Evolutionary conservation across 2,797 vertebrate species (phyloP).

Genomic region (Protonibea diacanthus): DNA sequence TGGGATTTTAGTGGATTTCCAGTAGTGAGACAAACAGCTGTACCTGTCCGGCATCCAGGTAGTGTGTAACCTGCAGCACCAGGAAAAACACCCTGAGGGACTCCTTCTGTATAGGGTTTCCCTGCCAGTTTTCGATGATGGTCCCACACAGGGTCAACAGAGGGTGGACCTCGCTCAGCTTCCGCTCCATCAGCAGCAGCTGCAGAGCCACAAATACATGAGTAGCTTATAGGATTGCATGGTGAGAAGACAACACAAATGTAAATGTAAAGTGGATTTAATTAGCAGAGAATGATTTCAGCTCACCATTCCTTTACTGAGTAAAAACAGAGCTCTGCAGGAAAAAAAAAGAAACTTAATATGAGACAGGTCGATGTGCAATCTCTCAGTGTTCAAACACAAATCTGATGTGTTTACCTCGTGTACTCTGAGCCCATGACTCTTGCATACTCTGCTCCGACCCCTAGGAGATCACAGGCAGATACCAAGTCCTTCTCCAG

Average conservation of each 20-base stretch:
- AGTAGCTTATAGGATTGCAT: neutral
- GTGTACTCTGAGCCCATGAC: constrained; percentile 96
- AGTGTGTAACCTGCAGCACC: constrained; percentile 94
- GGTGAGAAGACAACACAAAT: constrained; percentile 6
- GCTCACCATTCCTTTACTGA: constrained; percentile 93
- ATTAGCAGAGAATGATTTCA: neutral
- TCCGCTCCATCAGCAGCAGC: constrained; percentile 91
- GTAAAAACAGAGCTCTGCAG: constrained; percentile 89
- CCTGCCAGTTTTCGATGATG: constrained; percentile 96
- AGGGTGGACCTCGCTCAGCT: constrained; percentile 93
- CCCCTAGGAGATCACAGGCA: constrained; percentile 92
- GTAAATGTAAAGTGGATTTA: neutral
- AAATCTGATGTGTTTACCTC: constrained; percentile 76
- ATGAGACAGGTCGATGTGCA: neutral
- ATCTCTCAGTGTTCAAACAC: neutral
- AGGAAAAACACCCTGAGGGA: constrained; percentile 92
- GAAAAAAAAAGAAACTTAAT: constrained; percentile 9
- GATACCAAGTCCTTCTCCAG: constrained; percentile 95
- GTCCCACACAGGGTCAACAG: constrained; percentile 93
- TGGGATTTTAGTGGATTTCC: constrained; percentile 33
- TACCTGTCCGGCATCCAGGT: constrained; percentile 94
- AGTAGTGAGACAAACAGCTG: constrained; percentile 80
- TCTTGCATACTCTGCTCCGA: constrained; percentile 93
- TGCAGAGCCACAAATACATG: constrained; percentile 52
- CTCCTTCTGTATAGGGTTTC: constrained; percentile 94